phyloP scores from a whole-genome alignment of 2,113 vertebrate genomes.

The Dendropsophus ebraccatus region DNA sequence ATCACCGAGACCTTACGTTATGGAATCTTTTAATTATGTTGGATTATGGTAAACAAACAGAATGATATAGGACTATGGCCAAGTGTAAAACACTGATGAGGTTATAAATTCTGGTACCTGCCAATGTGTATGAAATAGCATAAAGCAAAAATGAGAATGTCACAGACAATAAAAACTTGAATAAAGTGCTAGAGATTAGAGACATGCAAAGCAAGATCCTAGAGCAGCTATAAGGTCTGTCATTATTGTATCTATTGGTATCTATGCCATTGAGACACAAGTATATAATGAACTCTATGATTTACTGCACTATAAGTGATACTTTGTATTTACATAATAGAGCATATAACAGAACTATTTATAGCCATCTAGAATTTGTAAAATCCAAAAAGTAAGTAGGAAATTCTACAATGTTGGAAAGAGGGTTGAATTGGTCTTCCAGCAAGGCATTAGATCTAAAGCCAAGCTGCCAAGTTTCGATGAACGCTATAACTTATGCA shows the following conservation, averaged over 20 bases:
- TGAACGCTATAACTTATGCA: constrained; percentile 3
- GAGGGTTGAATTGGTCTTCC: not conserved
- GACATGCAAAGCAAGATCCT: too few relatives aligned
- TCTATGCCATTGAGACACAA: too few relatives aligned
- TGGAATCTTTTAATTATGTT: not conserved
- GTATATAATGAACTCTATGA: too few relatives aligned
- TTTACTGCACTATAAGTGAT: too few relatives aligned
- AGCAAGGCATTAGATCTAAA: not conserved
- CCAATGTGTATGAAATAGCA: not conserved
- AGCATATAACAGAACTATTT: too few relatives aligned
- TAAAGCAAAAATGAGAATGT: not conserved
- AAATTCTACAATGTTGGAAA: not conserved
- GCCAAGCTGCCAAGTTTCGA: not conserved
- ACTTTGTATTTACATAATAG: too few relatives aligned
- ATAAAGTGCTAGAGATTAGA: not conserved
- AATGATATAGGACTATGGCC: not conserved
- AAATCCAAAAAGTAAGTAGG: not conserved
- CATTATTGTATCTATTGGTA: too few relatives aligned
- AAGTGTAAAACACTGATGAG: not conserved
- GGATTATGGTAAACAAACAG: constrained; percentile 18
- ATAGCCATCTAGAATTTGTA: too few relatives aligned
- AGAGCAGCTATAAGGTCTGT: too few relatives aligned
- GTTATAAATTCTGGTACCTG: not conserved
- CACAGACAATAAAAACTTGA: not conserved
- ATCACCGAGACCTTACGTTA: not conserved